Conservation (phyloP, 1,140 invertebrate genomes). For the Subanguina moxae region DNA sequence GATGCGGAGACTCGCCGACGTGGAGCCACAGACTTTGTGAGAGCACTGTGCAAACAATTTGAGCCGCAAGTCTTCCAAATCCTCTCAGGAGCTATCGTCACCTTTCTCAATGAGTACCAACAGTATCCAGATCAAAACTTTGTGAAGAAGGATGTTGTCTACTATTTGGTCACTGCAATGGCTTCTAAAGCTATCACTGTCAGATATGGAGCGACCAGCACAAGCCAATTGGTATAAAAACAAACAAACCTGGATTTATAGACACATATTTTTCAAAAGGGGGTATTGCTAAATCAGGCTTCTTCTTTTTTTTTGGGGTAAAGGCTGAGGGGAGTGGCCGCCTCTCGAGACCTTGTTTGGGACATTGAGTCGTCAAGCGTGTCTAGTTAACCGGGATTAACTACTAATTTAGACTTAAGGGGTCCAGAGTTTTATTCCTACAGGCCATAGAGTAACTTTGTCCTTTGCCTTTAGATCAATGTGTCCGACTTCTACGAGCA, state of each 20-base stretch:
- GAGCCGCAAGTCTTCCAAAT: constrained; percentile 37
- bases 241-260: no score
- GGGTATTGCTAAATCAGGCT: no score
- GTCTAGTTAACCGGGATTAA: no score
- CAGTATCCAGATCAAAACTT: constrained; percentile 74
- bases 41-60: constrained; percentile 72
- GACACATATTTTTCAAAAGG: no score
- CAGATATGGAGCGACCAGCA: constrained; percentile 60
- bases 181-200: constrained; percentile 84
- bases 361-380: no score
- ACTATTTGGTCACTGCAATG: constrained; percentile 89
- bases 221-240: constrained; percentile 30
- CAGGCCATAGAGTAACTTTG: no score
- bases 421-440: no score
- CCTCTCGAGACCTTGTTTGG: no score
- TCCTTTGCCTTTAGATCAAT: constrained; percentile 44
- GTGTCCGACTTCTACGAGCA: constrained; percentile 77
- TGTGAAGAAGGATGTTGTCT: constrained; percentile 88
- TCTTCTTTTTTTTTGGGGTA: no score
- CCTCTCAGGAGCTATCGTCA: constrained; percentile 67
- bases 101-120: constrained; percentile 70
- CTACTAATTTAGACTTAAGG: no score
- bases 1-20: constrained; percentile 89
- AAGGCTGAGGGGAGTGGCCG: no score
- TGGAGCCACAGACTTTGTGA: constrained; percentile 90